Percentiles rank a stretch among this genome's conserved stretches.
Evolutionary conservation across 2,888 invertebrate species (phyloP).

Genomic region (Sarcophaga rosellei): DNA sequence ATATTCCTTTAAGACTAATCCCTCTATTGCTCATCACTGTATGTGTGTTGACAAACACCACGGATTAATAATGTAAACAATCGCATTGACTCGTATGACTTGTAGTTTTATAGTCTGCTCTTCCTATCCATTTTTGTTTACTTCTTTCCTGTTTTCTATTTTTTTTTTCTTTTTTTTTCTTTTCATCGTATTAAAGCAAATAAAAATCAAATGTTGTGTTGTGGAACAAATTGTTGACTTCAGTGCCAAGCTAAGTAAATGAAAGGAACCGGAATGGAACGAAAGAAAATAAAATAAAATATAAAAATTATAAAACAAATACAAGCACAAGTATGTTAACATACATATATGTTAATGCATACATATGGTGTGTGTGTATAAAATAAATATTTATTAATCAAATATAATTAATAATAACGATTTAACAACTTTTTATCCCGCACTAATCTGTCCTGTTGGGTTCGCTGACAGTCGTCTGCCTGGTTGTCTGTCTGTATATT

Average conservation of each 20-base stretch:
- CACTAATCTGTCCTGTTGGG: not conserved
- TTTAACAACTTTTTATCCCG: not conserved
- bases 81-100: conserved; percentile 13
- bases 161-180: conserved; percentile 14
- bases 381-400: conserved; percentile 20
- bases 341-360: no score
- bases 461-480: not conserved
- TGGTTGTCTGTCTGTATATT: not conserved
- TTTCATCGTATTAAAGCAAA: not conserved
- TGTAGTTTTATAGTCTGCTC: not conserved
- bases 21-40: not conserved
- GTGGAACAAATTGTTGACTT: conserved; percentile 17
- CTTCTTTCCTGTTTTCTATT: not conserved
- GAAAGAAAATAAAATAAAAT: no score
- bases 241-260: conserved; percentile 18
- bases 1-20: no score
- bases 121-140: not conserved
- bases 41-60: not conserved
- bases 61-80: conserved; percentile 28
- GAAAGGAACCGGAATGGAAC: not conserved
- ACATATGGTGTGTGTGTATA: no score
- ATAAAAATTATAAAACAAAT: conserved; percentile 6
- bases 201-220: conserved; percentile 30
- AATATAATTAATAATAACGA: not conserved
- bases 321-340: not conserved